phyloP scores from a whole-genome alignment of 2,113 vertebrate species.

The Atrichornis clamosus region DNA sequence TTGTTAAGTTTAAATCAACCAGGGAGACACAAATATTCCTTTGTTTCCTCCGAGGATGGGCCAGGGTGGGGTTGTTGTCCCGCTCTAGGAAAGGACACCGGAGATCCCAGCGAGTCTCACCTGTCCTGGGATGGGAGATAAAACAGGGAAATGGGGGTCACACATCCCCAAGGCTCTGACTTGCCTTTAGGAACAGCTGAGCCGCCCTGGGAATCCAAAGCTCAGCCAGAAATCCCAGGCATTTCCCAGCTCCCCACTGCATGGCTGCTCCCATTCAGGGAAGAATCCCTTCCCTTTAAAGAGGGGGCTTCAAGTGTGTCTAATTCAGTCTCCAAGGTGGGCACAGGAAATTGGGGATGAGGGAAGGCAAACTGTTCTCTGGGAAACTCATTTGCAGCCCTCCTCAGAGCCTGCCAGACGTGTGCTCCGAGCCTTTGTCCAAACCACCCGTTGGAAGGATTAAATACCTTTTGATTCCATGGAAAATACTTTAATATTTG shows the following conservation, averaged over 20 bases:
- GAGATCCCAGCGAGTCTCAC: not conserved
- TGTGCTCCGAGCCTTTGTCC: not conserved
- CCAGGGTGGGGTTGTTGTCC: not conserved
- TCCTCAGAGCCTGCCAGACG: not conserved
- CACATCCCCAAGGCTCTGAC: not conserved
- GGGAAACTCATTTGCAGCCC: not conserved
- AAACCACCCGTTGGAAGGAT: not conserved
- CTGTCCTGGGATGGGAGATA: not conserved
- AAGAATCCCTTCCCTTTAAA: constrained; percentile 56
- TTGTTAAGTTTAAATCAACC: not conserved
- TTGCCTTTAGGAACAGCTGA: constrained; percentile 7
- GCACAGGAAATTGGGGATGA: constrained; percentile 11
- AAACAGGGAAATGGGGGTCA: not conserved
- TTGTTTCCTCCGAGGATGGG: not conserved
- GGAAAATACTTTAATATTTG: not conserved
- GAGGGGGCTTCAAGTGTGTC: constrained; percentile 51
- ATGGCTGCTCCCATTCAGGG: constrained; percentile 76
- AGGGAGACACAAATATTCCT: not conserved
- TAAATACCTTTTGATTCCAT: not conserved
- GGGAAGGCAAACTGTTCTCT: not conserved
- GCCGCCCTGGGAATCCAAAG: not conserved
- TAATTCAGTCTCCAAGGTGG: constrained; percentile 13
- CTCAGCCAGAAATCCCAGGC: constrained; percentile 57
- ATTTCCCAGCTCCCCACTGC: constrained; percentile 64
- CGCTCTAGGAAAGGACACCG: not conserved